Base-by-base conservation (phyloP, 2,797 vertebrate genomes). In the Pipistrellus pygmaeus region DNA sequence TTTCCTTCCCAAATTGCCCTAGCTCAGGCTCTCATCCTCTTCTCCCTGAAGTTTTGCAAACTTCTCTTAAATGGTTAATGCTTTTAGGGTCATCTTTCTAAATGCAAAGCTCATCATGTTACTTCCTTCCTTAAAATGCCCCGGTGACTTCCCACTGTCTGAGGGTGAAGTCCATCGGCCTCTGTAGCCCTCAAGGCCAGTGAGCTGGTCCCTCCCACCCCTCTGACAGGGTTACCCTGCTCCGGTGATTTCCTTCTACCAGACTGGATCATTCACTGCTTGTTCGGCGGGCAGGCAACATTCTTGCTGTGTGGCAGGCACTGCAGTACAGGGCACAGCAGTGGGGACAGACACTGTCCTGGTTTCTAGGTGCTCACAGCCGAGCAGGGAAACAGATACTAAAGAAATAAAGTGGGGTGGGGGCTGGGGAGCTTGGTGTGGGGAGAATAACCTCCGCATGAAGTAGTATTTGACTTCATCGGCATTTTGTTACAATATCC, bases 41-140 rank as follows among this genome's bases (percentile, higher is more conserved):
- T 44, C 38, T 82, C 82, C 11, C 57, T 8, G 27, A 35, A 25
- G 44, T 90, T 78, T 57, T 80, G 44, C 80, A 87, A 83, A 30
- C n/a, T 44, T 84, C 57, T 75, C 30, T 66, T n/a, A 60, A 46
- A 57, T 20, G 30, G 48, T 6, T 48, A 69, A 76, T 25, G n/a
- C 38, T 55, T 35, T 38, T 35, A 11, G 8, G 51, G 57, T 44
- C 62, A 44, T 64, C 81, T 51, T 93, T 85, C 73, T 81, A 88
- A 96, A 83, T 5, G 60, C 80, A 93, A 88, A 75, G 21, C 38
- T 69, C 66, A 93, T 66, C 94, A 88, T 30, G 78, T 66, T 84
- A 73, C 68, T 93, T 95, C 86, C 93, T 95, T 95, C 96, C 94
- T 93, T 60, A 91, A 96, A 91, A 81, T 41, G n/a, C 48, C 30